phyloP scores from a whole-genome alignment of 2,113 vertebrate species.

The Bufo bufo region DNA sequence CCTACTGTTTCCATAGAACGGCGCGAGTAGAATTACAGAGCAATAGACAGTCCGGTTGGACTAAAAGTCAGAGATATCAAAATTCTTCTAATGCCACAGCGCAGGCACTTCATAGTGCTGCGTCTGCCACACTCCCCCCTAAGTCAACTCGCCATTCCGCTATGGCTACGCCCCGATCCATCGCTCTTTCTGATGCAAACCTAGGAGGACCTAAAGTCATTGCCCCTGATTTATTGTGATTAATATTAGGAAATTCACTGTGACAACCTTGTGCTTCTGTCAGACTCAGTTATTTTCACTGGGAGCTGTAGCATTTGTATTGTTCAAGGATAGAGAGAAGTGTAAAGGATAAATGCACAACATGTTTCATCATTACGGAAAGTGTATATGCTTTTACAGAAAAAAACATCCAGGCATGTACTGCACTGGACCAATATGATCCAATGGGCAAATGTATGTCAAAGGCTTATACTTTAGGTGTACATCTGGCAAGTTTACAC shows the following conservation, averaged over 20 bases:
- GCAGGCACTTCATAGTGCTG: too few species aligned
- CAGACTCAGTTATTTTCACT: neutral
- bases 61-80: too few species aligned
- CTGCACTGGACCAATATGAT: neutral
- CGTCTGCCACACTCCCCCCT: too few species aligned
- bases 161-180: too few species aligned
- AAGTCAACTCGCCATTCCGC: too few species aligned
- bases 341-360: neutral
- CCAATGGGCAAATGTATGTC: neutral
- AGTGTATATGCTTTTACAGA: too few species aligned
- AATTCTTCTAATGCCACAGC: too few species aligned
- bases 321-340: too few species aligned
- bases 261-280: slow-evolving; percentile 6
- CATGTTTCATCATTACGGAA: neutral
- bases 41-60: too few species aligned
- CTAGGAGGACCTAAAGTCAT: neutral
- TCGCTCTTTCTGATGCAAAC: neutral
- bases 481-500: too few species aligned
- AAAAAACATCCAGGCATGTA: neutral
- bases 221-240: neutral
- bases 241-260: neutral
- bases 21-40: too few species aligned
- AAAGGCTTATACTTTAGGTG: neutral
- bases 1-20: too few species aligned
- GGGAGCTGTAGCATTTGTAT: neutral